A percentile compares a stretch with the other conserved stretches of the same genome.
Evolutionary conservation across 1,140 invertebrate species (phyloP).

Genomic region (Dinoponera quadriceps): DNA sequence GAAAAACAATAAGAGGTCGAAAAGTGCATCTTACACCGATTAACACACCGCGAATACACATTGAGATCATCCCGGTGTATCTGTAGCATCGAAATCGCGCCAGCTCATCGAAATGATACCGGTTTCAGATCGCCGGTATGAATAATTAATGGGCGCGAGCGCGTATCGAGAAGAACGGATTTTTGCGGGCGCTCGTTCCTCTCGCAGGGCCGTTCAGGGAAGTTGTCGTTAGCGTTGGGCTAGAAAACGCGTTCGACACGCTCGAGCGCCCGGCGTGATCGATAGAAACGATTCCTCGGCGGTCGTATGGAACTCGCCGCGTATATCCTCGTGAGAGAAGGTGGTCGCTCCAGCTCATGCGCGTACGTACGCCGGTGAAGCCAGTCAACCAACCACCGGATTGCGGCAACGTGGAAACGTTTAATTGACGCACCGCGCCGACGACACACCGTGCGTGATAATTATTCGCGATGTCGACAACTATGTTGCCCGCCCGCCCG

Average conservation of each 20-base stretch:
- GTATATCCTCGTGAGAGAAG: slow-evolving; percentile 21
- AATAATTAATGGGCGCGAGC: slow-evolving; percentile 6
- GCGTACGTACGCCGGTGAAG: background rate
- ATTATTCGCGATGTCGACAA: slow-evolving; percentile 48
- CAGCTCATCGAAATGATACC: background rate
- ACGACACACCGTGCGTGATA: slow-evolving; percentile 18
- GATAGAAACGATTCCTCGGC: slow-evolving; percentile 60
- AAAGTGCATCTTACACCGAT: too few species aligned
- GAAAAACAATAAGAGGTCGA: too few species aligned
- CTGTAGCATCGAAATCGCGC: background rate
- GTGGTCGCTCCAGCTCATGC: background rate
- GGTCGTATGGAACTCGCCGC: slow-evolving; percentile 4
- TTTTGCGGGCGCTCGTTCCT: background rate
- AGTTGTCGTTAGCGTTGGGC: slow-evolving; percentile 18
- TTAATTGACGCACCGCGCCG: slow-evolving; percentile 52
- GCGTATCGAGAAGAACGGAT: background rate
- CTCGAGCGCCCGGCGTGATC: slow-evolving; percentile 32
- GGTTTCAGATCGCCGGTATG: background rate
- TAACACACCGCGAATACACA: too few species aligned
- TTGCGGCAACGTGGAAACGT: slow-evolving; percentile 53
- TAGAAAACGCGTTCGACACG: slow-evolving; percentile 38
- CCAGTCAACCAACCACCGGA: slow-evolving; percentile 21
- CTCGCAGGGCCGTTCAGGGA: slow-evolving; percentile 1
- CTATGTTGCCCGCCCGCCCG: slow-evolving; percentile 20
- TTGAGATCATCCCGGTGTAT: background rate